Percentiles rank a stretch among this genome's conserved stretches.
Conservation (phyloP, 2,113 vertebrate genomes). For the Pollachius pollachius region DNA sequence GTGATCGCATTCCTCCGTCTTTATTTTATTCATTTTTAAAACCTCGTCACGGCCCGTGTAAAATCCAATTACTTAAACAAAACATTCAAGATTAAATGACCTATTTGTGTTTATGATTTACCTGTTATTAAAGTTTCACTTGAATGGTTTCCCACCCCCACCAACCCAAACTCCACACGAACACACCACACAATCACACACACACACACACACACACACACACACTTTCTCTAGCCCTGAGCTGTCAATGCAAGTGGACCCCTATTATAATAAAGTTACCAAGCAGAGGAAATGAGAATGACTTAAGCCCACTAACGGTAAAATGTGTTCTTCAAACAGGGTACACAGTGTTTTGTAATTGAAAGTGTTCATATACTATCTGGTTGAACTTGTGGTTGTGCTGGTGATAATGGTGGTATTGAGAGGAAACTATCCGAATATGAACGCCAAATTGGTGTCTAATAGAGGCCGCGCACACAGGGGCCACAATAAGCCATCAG, state of each 20-base stretch:
- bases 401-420: background rate
- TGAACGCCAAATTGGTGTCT: conserved; percentile 19
- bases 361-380: too few relatives aligned
- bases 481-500: conserved; percentile 35
- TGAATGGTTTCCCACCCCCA: conserved; percentile 77
- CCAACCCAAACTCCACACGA: conserved; percentile 8
- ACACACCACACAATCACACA: background rate
- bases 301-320: background rate
- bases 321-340: conserved; percentile 4
- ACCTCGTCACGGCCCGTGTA: conserved; percentile 30
- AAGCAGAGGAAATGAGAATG: conserved; percentile 20
- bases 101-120: conserved; percentile 84
- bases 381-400: too few relatives aligned
- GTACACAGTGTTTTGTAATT: too few relatives aligned
- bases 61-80: conserved; percentile 45
- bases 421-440: conserved; percentile 6
- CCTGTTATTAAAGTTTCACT: conserved; percentile 79
- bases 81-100: conserved; percentile 66
- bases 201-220: conserved; percentile 38
- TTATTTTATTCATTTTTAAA: conserved; percentile 17
- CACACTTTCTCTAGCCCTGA: conserved; percentile 74
- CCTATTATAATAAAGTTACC: conserved; percentile 9
- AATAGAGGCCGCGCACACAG: conserved; percentile 36
- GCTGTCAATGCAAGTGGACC: conserved; percentile 42
- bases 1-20: conserved; percentile 21